Base-by-base conservation (phyloP, 2,113 vertebrate genomes). In the Archilochus colubris region DNA sequence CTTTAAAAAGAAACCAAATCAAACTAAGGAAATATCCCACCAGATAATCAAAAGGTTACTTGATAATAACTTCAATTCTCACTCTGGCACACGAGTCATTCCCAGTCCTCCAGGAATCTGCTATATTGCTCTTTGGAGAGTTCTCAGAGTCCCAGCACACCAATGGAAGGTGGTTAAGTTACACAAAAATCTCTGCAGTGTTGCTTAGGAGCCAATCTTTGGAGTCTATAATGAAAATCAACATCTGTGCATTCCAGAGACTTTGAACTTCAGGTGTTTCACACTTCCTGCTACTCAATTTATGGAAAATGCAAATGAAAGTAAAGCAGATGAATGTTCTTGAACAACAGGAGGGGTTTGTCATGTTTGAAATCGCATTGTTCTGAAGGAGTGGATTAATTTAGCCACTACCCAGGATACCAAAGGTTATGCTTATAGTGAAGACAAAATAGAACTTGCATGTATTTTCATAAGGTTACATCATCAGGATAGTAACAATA, bases 201-300 rank as follows among this genome's bases (percentile, higher is more conserved):
- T 36, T 82, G 81, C 77, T 81, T 86, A 95, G 94, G 93, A 91
- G 79, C 86, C 93, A 84, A 12, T 88, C 87, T 90, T 85, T 70
- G 89, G 88, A 93, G 80, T 66, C 58, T 88, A 55, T 70, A 91
- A 79, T 72, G 84, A 95, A 94, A 93, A 57, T 69, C 91, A 82
- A 68, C 82, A 87, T 86, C 91, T 95, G 85, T 92, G 93, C 69
- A 84, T 95, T 95, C 85, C 70, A 96, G 72, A 96, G 95, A 95
- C 94, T 96, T 95, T 96, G 96, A 97, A 97, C 96, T 97, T 97
- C 95, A 97, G 96, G 96, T 97, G 95, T 97, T 97, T 94, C 95
- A 88, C 94, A 97, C 93, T 97, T 97, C 95, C 95, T 97, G 92
- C 94, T 94, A 95, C 94, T 96, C 91, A 90, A 93, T 97, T 97